Conservation (phyloP, 2,113 vertebrate species). For the Alexandromys fortis region DNA sequence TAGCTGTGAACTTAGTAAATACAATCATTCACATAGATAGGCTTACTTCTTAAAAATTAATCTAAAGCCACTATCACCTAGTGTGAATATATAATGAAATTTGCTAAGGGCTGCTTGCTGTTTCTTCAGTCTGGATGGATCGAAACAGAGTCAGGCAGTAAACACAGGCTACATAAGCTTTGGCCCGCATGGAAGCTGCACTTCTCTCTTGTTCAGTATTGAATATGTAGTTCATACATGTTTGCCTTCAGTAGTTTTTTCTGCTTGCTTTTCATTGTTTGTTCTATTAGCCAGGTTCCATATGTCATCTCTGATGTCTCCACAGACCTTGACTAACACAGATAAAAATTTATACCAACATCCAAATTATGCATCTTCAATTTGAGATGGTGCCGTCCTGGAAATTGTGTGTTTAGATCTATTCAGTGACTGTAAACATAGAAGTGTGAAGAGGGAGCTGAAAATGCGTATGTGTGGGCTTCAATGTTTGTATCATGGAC, state of each 20-base stretch:
- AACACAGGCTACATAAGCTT: background rate
- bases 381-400: background rate
- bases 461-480: background rate
- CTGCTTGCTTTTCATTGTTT: background rate
- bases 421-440: background rate
- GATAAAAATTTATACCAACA: background rate
- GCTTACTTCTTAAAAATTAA: conserved; percentile 63
- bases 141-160: background rate
- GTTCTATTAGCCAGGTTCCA: background rate
- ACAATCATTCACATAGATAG: conserved; percentile 47
- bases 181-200: background rate
- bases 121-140: conserved; percentile 20
- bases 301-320: background rate
- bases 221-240: background rate
- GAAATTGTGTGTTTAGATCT: background rate
- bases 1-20: conserved; percentile 62
- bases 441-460: background rate
- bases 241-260: conserved; percentile 27
- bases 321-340: background rate
- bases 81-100: conserved; percentile 54
- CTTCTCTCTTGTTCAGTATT: background rate
- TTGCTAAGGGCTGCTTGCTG: background rate
- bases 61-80: conserved; percentile 27
- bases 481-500: background rate
- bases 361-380: conserved; percentile 18